Base-by-base conservation (phyloP, 2,797 vertebrate species). In the Malacoraja senta region DNA sequence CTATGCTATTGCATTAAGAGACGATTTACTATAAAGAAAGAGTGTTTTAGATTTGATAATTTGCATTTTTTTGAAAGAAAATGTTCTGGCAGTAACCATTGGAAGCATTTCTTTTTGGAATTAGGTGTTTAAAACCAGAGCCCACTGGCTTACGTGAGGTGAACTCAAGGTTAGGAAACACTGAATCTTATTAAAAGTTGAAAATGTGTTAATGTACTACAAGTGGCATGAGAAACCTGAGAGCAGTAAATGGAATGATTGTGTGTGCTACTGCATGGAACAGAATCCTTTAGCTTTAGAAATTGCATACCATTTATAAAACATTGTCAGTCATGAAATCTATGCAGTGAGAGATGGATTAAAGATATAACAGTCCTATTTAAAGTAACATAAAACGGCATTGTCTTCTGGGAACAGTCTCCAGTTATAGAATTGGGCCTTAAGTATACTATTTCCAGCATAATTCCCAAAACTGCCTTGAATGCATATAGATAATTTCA, bases 381-480 rank as follows among this genome's bases (percentile, higher is more conserved):
- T 93, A 77, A 53, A 29, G 38, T 44, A 76, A 93, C 58, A 65
- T 88, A n/a, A 35, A 63, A 74, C 65, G 58, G 24, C 74, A 72
- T 86, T 77, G 81, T 90, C 13, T 74, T 76, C 68, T 72, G 68
- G 93, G 61, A 77, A 90, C 29, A 32, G 68, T 71, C 65, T 76
- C 81, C 84, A 61, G 65, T 58, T 86, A 74, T 88, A 74, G 44
- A 58, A 13, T 61, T 32, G 71, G 81, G 29, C 44, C 71, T 76
- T 21, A 72, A 61, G 71, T 53, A 76, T 94, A 95, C 93, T 95
- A 95, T 96, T 94, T 95, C 94, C 94, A 95, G 94, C 93, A 94
- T 61, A 93, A 94, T 94, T 95, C 94, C 94, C 93, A 94, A 94
- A 94, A 94, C 95, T 92, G 95, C 94, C 95, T 95, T 94, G 94